phyloP scores from a whole-genome alignment of 2,797 vertebrate species.

The Sciurus vulgaris region DNA sequence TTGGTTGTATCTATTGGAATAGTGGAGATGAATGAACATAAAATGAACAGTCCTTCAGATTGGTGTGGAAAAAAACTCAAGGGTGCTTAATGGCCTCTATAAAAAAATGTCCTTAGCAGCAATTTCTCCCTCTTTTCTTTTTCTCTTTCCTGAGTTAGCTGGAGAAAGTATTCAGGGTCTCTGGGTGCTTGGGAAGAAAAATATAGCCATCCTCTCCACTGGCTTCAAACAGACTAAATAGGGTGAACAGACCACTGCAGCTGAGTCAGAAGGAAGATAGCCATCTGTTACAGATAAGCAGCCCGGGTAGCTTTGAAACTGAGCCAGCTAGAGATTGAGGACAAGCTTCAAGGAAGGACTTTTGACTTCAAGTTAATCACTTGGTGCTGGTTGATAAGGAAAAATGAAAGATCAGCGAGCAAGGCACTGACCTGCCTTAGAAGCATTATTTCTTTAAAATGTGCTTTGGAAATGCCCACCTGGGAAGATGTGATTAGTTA shows the following conservation, averaged over 20 bases:
- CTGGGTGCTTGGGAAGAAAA: constrained; percentile 44
- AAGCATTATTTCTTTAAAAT: constrained; percentile 61
- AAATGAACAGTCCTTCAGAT: constrained; percentile 49
- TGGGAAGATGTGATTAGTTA: not conserved
- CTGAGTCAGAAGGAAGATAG: constrained; percentile 66
- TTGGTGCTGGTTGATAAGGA: constrained; percentile 53
- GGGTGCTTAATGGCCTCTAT: constrained; percentile 13
- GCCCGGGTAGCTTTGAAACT: constrained; percentile 64
- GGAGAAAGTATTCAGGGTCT: constrained; percentile 26
- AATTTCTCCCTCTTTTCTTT: constrained; percentile 22
- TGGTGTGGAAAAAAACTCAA: not conserved
- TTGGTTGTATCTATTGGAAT: constrained; percentile 38
- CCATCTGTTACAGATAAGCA: constrained; percentile 68
- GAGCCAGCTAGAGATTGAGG: constrained; percentile 63
- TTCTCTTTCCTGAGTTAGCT: not conserved
- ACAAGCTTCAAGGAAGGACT: constrained; percentile 66
- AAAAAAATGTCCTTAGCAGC: constrained; percentile 13
- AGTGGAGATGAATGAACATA: not conserved
- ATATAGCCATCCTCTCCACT: constrained; percentile 56
- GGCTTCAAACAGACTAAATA: constrained; percentile 53
- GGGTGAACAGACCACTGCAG: constrained; percentile 14
- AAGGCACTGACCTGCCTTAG: not conserved
- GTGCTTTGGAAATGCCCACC: not conserved
- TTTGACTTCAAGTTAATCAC: constrained; percentile 72
- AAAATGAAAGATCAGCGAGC: constrained; percentile 49